Conservation (phyloP, 2,888 invertebrate species). For the Drosophila anomalata region DNA sequence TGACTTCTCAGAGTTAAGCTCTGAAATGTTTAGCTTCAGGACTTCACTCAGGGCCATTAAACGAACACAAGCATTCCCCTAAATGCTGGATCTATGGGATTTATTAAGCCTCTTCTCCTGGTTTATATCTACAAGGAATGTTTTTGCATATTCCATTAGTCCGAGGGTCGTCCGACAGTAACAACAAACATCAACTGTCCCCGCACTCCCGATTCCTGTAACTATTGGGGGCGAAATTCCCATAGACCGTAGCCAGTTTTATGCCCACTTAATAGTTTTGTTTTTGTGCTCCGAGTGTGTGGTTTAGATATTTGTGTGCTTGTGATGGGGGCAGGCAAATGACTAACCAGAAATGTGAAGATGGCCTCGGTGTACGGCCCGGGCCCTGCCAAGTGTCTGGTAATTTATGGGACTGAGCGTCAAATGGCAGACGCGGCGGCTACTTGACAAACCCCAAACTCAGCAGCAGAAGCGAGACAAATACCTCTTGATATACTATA, state of each 20-base stretch:
- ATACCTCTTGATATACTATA: constrained; percentile 24
- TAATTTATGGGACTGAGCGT: constrained; percentile 73
- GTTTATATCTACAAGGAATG: constrained; percentile 36
- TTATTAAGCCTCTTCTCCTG: constrained; percentile 42
- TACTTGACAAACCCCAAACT: constrained; percentile 70
- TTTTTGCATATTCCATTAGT: constrained; percentile 46
- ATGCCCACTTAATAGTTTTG: constrained; percentile 79
- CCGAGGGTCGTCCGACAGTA: constrained; percentile 27
- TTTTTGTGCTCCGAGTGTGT: constrained; percentile 50
- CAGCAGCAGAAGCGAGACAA: constrained; percentile 28
- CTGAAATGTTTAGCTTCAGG: constrained; percentile 18
- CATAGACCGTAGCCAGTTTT: constrained; percentile 58
- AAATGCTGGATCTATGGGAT: constrained; percentile 37
- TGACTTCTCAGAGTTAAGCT: constrained; percentile 14
- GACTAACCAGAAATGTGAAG: constrained; percentile 75
- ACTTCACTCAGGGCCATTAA: constrained; percentile 16
- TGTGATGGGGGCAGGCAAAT: constrained; percentile 56
- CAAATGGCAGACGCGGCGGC: constrained; percentile 74
- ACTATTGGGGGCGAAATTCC: constrained; percentile 15
- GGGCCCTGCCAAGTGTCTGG: constrained; percentile 61
- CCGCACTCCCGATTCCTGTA: constrained; percentile 11
- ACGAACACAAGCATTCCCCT: constrained; percentile 22
- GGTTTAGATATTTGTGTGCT: background rate
- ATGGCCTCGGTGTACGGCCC: constrained; percentile 47
- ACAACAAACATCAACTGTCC: constrained; percentile 31